Conservation (phyloP, 2,113 vertebrate species). For the Natator depressus region DNA sequence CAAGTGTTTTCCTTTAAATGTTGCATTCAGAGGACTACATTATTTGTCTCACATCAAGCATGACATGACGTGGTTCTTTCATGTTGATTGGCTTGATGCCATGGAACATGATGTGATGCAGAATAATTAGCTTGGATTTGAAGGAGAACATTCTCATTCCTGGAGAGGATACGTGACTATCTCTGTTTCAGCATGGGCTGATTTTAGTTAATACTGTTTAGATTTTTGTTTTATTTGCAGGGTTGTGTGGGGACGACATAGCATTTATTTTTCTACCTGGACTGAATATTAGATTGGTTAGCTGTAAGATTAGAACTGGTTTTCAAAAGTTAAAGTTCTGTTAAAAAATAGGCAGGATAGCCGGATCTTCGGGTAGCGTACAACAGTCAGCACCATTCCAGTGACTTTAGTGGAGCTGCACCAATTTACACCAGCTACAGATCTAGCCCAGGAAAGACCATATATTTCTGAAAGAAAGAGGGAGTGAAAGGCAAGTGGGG, state of each 20-base stretch:
- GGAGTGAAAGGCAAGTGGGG: neutral
- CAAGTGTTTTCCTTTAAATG: neutral
- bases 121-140: slow-evolving; percentile 8
- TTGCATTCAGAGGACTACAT: neutral
- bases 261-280: neutral
- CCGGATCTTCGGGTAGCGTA: neutral
- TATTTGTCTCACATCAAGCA: neutral
- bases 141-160: neutral
- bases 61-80: neutral
- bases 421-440: neutral
- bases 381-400: neutral
- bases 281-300: neutral
- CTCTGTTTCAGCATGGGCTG: neutral
- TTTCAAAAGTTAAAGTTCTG: neutral
- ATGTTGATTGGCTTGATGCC: neutral
- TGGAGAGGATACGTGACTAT: neutral
- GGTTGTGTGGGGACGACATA: rapidly evolving
- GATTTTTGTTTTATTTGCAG: neutral
- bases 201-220: neutral
- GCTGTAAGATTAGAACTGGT: neutral
- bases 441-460: neutral
- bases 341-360: neutral
- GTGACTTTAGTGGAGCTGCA: neutral
- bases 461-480: neutral
- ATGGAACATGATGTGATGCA: neutral